Conservation (phyloP, 2,888 invertebrate species). For the Sinelater perroti region DNA sequence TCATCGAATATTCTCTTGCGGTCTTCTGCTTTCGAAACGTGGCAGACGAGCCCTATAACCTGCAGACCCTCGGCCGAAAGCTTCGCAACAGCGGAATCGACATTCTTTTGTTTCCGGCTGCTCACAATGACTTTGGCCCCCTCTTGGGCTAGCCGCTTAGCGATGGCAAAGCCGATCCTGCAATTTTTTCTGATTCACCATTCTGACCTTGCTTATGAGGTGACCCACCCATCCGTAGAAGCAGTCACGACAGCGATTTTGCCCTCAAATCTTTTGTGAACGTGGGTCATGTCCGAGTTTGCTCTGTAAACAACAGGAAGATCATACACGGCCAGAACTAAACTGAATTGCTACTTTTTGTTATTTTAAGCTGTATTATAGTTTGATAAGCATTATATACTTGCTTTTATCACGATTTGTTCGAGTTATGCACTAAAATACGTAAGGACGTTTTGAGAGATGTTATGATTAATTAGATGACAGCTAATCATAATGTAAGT, state of each 20-base stretch:
- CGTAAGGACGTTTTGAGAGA: too few relatives aligned
- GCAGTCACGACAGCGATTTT: constrained; percentile 2
- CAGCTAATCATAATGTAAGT: too few relatives aligned
- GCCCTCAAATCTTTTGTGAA: constrained; percentile 12
- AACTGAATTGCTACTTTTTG: too few relatives aligned
- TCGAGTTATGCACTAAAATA: too few relatives aligned
- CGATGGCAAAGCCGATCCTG: constrained; percentile 92
- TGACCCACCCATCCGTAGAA: neutral
- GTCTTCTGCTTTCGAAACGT: constrained; percentile 81
- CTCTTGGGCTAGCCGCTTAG: too few relatives aligned
- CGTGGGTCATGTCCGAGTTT: constrained; percentile 16
- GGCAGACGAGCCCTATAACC: constrained; percentile 85
- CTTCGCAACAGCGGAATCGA: constrained; percentile 76
- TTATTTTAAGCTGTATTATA: too few relatives aligned
- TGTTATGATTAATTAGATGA: too few relatives aligned
- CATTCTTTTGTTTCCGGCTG: constrained; percentile 89
- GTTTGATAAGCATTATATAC: too few relatives aligned
- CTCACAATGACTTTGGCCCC: constrained; percentile 93
- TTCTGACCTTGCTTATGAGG: neutral
- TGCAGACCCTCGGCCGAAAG: constrained; percentile 75
- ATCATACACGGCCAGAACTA: too few relatives aligned
- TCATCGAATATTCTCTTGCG: constrained; percentile 77
- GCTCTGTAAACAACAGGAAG: too few relatives aligned
- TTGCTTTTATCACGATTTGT: too few relatives aligned
- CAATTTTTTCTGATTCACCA: constrained; percentile 5